A percentile compares a stretch with the other conserved stretches of the same genome.
phyloP scores from a whole-genome alignment of 2,113 vertebrate species.

The Trogon melanurus region DNA sequence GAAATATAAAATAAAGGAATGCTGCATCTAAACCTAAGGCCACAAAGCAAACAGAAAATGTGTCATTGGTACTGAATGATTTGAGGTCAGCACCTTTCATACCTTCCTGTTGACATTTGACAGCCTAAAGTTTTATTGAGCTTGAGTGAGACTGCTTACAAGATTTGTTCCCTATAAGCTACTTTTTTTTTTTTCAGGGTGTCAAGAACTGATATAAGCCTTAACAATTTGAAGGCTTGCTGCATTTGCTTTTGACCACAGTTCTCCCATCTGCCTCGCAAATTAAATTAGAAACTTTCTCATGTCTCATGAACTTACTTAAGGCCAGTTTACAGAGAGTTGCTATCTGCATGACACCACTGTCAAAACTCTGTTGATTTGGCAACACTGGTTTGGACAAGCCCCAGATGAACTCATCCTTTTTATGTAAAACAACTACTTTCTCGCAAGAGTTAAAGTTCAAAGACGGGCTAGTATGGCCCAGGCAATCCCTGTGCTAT shows the following conservation, averaged over 20 bases:
- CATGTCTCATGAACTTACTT: not conserved
- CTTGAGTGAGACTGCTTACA: not conserved
- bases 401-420: not conserved
- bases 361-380: not conserved
- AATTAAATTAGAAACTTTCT: slow-evolving; percentile 5
- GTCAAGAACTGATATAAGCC: not conserved
- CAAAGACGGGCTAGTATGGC: not conserved
- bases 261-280: not conserved
- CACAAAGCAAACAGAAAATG: not conserved
- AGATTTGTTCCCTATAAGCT: not conserved
- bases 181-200: not conserved
- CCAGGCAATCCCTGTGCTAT: not conserved
- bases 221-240: not conserved
- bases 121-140: not conserved
- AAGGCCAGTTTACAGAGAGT: not conserved
- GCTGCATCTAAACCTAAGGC: not conserved
- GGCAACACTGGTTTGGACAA: not conserved
- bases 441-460: not conserved
- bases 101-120: not conserved
- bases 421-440: not conserved
- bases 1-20: not conserved
- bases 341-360: not conserved
- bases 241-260: not conserved
- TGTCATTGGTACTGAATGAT: not conserved
- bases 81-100: not conserved